Percentiles rank a stretch among this genome's conserved stretches.
Evolutionary conservation across 64 coral and sea anemone genomes (phyloP).

Genomic region (Catalaphyllia jardinei): DNA sequence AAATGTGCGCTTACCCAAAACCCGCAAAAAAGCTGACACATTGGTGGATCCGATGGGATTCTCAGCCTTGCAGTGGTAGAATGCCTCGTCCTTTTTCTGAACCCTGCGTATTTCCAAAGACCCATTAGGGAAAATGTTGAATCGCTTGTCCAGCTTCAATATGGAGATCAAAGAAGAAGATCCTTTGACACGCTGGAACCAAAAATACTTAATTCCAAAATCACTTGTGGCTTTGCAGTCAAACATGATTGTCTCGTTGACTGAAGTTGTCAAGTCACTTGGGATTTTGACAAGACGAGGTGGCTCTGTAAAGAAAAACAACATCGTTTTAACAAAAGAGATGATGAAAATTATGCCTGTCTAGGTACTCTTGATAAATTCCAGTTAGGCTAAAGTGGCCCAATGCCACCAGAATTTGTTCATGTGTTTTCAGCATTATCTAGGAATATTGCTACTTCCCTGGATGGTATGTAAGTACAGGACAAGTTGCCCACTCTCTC

Average conservation of each 20-base stretch:
- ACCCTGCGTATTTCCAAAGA: constrained; percentile 57
- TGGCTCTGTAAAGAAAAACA: constrained; percentile 52
- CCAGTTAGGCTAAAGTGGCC: too few relatives aligned
- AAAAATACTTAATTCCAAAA: constrained; percentile 52
- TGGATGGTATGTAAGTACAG: too few relatives aligned
- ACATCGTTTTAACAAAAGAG: too few relatives aligned
- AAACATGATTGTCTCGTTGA: constrained; percentile 69
- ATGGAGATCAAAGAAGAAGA: constrained; percentile 32
- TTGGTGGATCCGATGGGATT: constrained; percentile 73
- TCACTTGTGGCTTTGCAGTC: constrained; percentile 60
- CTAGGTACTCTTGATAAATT: too few relatives aligned
- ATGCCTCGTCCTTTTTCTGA: constrained; percentile 70
- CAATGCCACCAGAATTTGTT: too few relatives aligned
- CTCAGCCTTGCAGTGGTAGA: constrained; percentile 64
- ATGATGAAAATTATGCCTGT: too few relatives aligned
- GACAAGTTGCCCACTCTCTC: too few relatives aligned
- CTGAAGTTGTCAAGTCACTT: constrained; percentile 15
- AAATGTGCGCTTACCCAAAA: constrained; percentile 59
- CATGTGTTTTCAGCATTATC: too few relatives aligned
- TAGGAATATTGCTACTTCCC: too few relatives aligned
- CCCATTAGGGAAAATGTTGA: constrained; percentile 70
- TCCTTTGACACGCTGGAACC: constrained; percentile 35
- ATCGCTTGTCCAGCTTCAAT: constrained; percentile 60
- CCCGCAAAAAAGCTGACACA: constrained; percentile 61
- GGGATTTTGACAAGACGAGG: constrained; percentile 54